Base-by-base conservation (phyloP, 2,888 invertebrate genomes). In the Erpobdella octoculata region DNA sequence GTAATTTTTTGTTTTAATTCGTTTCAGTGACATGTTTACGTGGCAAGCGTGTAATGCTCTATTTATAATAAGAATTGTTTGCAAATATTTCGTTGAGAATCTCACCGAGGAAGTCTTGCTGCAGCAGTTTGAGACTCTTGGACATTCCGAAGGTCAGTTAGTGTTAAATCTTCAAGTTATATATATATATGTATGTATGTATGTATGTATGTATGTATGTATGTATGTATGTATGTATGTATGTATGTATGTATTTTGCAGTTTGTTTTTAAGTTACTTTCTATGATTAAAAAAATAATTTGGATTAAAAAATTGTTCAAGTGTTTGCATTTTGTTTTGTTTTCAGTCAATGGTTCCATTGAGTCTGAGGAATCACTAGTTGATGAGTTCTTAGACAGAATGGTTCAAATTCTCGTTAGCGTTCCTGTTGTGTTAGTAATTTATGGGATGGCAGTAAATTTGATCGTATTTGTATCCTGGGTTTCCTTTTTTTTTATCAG, bases 11-110 rank as follows among this genome's bases (percentile, higher is more conserved):
- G n/a, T n/a, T n/a, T n/a, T n/a, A n/a, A n/a, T 74, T 69, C 71
- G 76, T 86, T 86, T 72, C 80, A 89, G 89, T 78, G 87, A 88
- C 77, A 86, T 89, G 78, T 89, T 93, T 78, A 90, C 91, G 69
- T 95, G 94, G 93, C 95, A 96, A 83, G 90, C 92, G 0, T 92
- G 91, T 84, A 97, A 97, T 84, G 91, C 92, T 0, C 84, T 98
- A 65, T 93, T 94, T 79, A 90, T 94, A 35, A 89, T 95, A 73
- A 87, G 95, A 15, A 84, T 84, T 77, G 78, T 90, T 87, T 76
- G 88, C 73, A 95, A 95, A 82, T 95, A 92, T 81, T 86, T 96
- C 53, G 90, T 93, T 18, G 93, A 96, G 83, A 90, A 90, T 78
- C 88, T 93, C 18, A 90, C 90, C 0, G 95, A 96, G 82, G 91